Evolutionary conservation across 2,113 vertebrate species (phyloP).

Genomic region (Hydrolagus affinis): DNA sequence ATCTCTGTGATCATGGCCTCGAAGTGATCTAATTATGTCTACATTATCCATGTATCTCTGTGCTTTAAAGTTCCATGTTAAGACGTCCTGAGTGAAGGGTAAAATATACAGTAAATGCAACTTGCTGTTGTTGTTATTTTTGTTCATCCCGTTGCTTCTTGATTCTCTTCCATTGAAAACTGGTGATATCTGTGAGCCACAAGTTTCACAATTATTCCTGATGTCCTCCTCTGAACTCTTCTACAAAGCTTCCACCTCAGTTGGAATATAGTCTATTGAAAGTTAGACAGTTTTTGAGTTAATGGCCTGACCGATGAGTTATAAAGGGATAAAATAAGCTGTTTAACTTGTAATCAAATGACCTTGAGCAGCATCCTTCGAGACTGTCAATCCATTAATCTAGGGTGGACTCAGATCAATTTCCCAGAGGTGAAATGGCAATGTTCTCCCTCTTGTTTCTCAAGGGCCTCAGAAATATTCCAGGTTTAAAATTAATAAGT

Average conservation of each 20-base stretch:
- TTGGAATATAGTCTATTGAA: background rate
- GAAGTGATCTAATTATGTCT: too few relatives aligned
- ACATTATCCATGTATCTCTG: background rate
- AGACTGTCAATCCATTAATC: conserved; percentile 6
- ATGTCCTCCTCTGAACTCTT: background rate
- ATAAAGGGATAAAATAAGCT: background rate
- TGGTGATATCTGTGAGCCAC: background rate
- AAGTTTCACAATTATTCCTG: background rate
- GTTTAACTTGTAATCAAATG: background rate
- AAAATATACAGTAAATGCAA: too few relatives aligned
- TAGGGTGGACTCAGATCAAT: background rate
- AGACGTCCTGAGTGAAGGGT: too few relatives aligned
- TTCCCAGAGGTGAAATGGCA: background rate
- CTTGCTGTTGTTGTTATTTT: too few relatives aligned
- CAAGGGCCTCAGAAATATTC: background rate
- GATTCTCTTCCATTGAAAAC: too few relatives aligned
- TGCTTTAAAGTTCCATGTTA: background rate
- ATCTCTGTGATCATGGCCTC: too few relatives aligned
- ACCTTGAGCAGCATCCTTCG: background rate
- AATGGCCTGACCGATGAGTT: background rate
- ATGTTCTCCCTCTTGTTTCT: background rate
- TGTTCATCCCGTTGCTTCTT: too few relatives aligned
- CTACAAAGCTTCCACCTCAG: background rate
- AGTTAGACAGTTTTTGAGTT: background rate
- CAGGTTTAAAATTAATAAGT: background rate